phyloP scores from a whole-genome alignment of 2,797 vertebrate genomes.

The Aulostomus chinensis region DNA sequence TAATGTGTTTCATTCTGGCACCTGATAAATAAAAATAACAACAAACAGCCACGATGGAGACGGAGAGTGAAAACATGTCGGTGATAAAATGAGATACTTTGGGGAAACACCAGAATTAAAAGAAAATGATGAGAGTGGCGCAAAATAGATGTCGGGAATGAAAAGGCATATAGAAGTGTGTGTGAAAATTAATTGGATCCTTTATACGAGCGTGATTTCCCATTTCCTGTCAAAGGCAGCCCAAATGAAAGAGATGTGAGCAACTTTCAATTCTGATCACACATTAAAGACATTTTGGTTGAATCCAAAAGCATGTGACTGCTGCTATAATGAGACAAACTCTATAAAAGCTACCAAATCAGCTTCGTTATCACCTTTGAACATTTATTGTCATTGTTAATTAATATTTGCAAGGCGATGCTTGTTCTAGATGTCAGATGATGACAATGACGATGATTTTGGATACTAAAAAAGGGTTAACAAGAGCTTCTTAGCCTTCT shows the following conservation, averaged over 20 bases:
- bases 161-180: background rate
- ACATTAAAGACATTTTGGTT: background rate
- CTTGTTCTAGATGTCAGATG: no score
- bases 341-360: background rate
- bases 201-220: background rate
- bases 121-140: no score
- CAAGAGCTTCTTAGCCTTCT: background rate
- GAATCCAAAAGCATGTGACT: background rate
- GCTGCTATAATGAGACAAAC: background rate
- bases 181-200: constrained; percentile 17
- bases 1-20: background rate
- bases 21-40: background rate
- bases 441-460: constrained; percentile 3
- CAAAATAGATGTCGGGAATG: no score
- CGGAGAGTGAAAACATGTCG: background rate
- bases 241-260: constrained; percentile 1
- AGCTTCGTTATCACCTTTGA: background rate
- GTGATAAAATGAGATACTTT: constrained; percentile 11
- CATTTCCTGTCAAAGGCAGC: constrained; percentile 14
- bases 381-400: constrained; percentile 7
- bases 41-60: background rate
- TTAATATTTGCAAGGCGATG: background rate
- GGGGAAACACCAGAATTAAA: background rate
- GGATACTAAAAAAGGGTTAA: background rate
- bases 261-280: background rate